These are phyloP conservation scores for Capreolus pygargus DNA, from an alignment of 2,113 vertebrate genomes.

Conservation along the genomic window DNA sequence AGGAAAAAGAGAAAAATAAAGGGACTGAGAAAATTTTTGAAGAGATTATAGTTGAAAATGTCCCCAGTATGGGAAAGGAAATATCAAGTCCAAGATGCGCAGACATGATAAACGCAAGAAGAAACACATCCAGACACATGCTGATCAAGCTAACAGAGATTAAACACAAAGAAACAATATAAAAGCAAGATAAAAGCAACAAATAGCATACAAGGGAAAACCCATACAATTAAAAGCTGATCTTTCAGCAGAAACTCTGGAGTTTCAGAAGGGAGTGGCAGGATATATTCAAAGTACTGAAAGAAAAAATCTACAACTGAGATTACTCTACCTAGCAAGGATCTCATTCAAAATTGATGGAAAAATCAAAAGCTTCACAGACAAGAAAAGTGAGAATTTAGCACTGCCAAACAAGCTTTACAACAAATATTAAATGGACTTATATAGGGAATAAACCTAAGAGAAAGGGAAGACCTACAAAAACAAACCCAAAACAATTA, in stretches of 20 bases:
- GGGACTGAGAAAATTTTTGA: background rate
- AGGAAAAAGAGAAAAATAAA: background rate
- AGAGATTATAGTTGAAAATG: background rate
- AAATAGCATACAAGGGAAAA: background rate
- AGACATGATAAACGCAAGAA: background rate
- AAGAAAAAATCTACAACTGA: background rate
- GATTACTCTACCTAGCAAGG: background rate
- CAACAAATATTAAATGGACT: background rate
- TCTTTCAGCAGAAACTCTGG: background rate
- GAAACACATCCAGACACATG: rapidly evolving
- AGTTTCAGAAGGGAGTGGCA: background rate
- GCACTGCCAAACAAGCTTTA: background rate
- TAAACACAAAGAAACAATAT: background rate
- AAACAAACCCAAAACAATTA: background rate
- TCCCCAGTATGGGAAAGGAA: background rate
- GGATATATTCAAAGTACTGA: background rate
- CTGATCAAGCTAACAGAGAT: background rate
- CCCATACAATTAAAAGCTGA: background rate
- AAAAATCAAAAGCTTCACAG: background rate
- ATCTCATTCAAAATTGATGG: background rate
- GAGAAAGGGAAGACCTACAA: background rate
- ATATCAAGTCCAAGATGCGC: background rate
- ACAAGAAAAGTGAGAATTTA: background rate
- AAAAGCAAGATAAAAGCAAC: background rate
- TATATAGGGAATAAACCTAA: background rate